Evolutionary conservation across 2,888 invertebrate genomes (phyloP), one percentile per base, ranked within the genome.

Genomic region (Lepidochrysops patricia): DNA sequence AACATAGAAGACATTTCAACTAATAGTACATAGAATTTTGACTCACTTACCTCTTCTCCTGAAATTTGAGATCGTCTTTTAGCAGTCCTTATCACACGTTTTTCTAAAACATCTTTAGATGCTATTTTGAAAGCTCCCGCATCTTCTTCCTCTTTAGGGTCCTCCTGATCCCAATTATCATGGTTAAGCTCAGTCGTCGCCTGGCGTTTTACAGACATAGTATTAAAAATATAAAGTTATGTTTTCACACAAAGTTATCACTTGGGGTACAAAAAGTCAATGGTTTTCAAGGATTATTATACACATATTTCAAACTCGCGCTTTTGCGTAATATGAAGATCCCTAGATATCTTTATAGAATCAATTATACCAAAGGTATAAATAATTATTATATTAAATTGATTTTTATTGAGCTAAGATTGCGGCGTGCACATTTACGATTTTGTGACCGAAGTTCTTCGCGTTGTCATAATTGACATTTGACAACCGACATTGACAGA

Each of bases 131-230:
- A 96, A 34, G 88, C 90, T 6, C 96, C 96, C 66, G 93, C 92
- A 70, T 96, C 94, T 25, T 75, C 73, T 37, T 70, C 63, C 7
- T 64, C 66, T 57, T 91, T 68, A 57, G 92, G 92, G 1, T 95
- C 94, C 60, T 95, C 96, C 62, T 92, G 84, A 75, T 96, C 93
- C 96, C 97, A 97, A 77, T 97, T 97, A 9, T 95, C 94, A 71
- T 94, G 95, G 80, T 94, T 96, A 65, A 97, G 80, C 61, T 96
- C 94, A 23, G 90, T 90, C 4, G 93, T 91, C 27, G 97, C 96
- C 68, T 88, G 82, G 64, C 97, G 91, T 86, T 97, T 97, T 57
- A 82, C 78, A 68, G 94, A 90, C 95, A 95, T 95, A 26, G 27
- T 60, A 57, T 23, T 48, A 12, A 49, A 49, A n/a, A 12, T 29